These are phyloP conservation scores for Priocnemis perturbator DNA, from an alignment of 2,888 invertebrate genomes.

Conservation along the genomic window DNA sequence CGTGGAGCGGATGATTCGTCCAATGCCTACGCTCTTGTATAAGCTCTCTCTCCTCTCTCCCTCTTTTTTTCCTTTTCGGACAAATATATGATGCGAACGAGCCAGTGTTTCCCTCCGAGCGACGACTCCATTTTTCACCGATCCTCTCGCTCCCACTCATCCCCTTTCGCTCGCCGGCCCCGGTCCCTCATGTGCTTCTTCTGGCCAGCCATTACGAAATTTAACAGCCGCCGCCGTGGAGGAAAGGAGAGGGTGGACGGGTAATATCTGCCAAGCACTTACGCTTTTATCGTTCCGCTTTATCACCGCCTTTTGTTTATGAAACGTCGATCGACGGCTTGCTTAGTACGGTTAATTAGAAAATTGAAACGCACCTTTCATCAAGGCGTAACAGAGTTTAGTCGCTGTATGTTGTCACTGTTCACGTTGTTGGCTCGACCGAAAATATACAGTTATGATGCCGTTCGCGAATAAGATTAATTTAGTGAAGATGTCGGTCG, in stretches of 20 bases:
- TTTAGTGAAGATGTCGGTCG: too few species aligned
- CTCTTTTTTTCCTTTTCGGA: conserved; percentile 28
- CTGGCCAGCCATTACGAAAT: conserved; percentile 49
- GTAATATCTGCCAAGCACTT: conserved; percentile 29
- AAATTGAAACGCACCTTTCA: background rate
- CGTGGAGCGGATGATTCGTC: conserved; percentile 60
- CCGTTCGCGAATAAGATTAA: too few species aligned
- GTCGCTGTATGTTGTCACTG: too few species aligned
- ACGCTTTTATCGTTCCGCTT: conserved; percentile 1
- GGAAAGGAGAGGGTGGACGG: background rate
- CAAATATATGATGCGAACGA: conserved; percentile 51
- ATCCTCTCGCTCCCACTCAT: conserved; percentile 34
- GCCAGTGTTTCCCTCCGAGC: conserved; percentile 47
- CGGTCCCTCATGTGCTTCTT: conserved; percentile 20
- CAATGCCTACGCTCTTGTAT: conserved; percentile 39
- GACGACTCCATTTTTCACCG: conserved; percentile 54
- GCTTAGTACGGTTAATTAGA: too few species aligned
- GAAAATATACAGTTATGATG: too few species aligned
- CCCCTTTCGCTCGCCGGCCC: conserved; percentile 16
- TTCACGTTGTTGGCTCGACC: too few species aligned
- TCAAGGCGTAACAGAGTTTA: background rate
- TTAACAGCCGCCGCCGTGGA: conserved; percentile 38
- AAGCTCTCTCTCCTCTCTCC: conserved; percentile 39
- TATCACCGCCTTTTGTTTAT: background rate
- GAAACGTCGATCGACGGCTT: too few species aligned